Evolutionary conservation across 1,140 invertebrate genomes (phyloP).

Genomic region (Trigoniulus corallinus): DNA sequence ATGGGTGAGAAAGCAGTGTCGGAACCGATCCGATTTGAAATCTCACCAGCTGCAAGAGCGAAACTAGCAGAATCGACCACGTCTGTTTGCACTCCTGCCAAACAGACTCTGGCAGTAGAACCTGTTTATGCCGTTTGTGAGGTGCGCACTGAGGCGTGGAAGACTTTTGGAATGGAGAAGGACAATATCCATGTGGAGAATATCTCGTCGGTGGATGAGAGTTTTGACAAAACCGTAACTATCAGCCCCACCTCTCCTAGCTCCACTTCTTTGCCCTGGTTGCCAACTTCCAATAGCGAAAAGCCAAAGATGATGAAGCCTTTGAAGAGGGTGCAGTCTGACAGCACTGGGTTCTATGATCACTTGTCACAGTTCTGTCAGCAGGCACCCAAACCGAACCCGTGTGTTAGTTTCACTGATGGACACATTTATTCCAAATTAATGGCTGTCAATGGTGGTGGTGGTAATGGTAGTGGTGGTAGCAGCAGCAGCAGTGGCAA

Average conservation of each 20-base stretch:
- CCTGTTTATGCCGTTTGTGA: neutral
- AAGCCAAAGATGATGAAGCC: neutral
- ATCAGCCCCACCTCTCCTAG: neutral
- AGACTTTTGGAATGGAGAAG: slow-evolving; percentile 1
- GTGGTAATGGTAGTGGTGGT: neutral
- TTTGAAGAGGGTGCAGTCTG: neutral
- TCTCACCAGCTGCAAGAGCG: neutral
- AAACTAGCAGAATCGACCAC: neutral
- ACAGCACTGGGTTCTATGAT: neutral
- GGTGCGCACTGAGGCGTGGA: slow-evolving; percentile 3
- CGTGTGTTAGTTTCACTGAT: neutral
- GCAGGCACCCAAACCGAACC: neutral
- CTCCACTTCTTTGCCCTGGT: neutral
- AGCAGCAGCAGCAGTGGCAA: neutral
- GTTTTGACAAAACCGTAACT: neutral
- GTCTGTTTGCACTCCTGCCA: neutral
- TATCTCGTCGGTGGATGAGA: neutral
- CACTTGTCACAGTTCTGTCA: neutral
- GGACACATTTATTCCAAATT: neutral
- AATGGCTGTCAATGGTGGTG: neutral
- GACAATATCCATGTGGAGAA: slow-evolving; percentile 7
- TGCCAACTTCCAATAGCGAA: neutral
- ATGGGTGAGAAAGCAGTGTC: neutral
- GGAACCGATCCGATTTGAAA: neutral
- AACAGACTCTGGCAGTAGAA: neutral